These are phyloP conservation scores for Triplophysa rosa DNA, from an alignment of 2,113 vertebrate genomes.

Conservation along the genomic window DNA sequence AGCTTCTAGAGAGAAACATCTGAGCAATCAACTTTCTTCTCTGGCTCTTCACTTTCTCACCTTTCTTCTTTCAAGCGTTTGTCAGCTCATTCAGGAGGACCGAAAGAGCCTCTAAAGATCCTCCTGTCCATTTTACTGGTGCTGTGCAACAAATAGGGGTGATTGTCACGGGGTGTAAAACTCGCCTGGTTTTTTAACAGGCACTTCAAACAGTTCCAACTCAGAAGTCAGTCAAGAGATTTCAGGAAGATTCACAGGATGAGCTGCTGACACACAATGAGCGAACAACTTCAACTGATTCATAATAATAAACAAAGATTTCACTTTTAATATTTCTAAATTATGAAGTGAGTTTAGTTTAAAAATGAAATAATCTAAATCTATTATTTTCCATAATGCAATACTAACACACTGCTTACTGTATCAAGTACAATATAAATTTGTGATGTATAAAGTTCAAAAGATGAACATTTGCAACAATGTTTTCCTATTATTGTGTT, in stretches of 20 bases:
- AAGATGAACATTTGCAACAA: background rate
- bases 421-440: no score
- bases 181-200: conserved; percentile 26
- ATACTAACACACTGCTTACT: no score
- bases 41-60: conserved; percentile 4
- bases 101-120: conserved; percentile 45
- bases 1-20: no score
- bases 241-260: no score
- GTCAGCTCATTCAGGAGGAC: conserved; percentile 34
- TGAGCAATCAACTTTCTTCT: no score
- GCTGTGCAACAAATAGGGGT: conserved; percentile 45
- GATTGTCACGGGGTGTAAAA: conserved; percentile 54
- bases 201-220: conserved; percentile 50
- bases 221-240: conserved; percentile 22
- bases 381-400: no score
- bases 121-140: conserved; percentile 54
- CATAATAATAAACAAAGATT: no score
- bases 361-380: no score
- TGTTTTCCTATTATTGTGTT: background rate
- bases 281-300: no score
- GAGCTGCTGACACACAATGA: background rate
- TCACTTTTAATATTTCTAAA: no score
- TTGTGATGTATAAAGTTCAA: no score
- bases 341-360: no score
- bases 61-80: conserved; percentile 35